A percentile compares a stretch with the other conserved stretches of the same genome.
phyloP scores from a whole-genome alignment of 2,888 invertebrate species.

The Pteria penguin region DNA sequence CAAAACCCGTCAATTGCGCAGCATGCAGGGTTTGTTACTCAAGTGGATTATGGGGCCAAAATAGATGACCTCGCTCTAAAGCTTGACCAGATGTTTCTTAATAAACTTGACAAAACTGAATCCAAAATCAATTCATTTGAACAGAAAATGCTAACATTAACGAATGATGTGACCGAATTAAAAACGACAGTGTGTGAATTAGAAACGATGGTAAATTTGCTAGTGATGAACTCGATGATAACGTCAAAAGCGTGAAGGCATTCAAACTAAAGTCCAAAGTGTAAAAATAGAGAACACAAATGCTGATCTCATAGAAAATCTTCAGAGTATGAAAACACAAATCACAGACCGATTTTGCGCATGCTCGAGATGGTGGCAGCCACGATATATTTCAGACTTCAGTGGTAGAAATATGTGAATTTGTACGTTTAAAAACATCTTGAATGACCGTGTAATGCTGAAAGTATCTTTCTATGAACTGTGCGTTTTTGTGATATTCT shows the following conservation, averaged over 20 bases:
- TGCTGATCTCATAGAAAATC: background rate
- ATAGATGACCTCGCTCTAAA: conserved; percentile 8
- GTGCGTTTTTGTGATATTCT: too few relatives aligned
- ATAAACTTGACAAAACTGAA: conserved; percentile 8
- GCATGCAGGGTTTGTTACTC: conserved; percentile 2
- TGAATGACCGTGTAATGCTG: too few relatives aligned
- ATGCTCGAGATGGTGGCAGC: too few relatives aligned
- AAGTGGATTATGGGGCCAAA: background rate
- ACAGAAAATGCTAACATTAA: background rate
- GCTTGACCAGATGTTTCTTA: conserved; percentile 10
- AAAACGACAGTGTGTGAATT: background rate
- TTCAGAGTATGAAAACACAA: background rate
- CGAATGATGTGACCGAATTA: conserved; percentile 1
- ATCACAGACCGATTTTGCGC: too few relatives aligned
- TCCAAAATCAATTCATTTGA: conserved; percentile 11
- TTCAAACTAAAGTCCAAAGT: conserved; percentile 2
- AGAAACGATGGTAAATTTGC: conserved; percentile 2
- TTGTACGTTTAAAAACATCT: too few relatives aligned
- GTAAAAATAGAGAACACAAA: conserved; percentile 1
- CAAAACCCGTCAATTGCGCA: conserved; percentile 1
- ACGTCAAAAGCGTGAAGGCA: background rate
- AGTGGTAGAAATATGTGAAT: too few relatives aligned
- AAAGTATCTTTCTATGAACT: too few relatives aligned
- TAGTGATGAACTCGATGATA: background rate
- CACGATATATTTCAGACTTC: too few relatives aligned